A percentile compares a stretch with the other conserved stretches of the same genome.
Evolutionary conservation across 2,113 vertebrate species (phyloP).

Genomic region (Megaptera novaeangliae): DNA sequence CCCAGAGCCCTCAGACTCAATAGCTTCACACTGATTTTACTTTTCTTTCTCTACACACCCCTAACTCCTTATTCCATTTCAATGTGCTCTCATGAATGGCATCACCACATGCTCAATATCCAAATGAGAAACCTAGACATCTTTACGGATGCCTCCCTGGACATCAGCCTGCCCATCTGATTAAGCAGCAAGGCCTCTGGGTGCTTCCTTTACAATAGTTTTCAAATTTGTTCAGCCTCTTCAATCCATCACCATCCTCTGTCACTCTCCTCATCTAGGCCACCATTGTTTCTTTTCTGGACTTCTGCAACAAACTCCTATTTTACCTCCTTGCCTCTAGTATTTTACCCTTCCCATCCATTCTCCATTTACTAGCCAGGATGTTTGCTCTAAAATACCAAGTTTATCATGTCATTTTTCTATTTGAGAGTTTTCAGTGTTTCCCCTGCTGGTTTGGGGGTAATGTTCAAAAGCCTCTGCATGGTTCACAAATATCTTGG

Average conservation of each 20-base stretch:
- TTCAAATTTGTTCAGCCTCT: background rate
- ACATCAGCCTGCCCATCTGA: rapidly evolving
- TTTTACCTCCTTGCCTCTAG: background rate
- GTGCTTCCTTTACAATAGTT: background rate
- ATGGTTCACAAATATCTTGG: background rate
- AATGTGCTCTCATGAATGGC: rapidly evolving
- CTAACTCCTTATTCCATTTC: background rate
- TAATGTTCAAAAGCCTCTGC: background rate
- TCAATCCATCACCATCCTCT: too few species aligned
- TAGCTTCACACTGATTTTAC: too few species aligned
- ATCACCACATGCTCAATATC: background rate
- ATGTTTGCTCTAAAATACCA: background rate
- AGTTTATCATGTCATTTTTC: background rate
- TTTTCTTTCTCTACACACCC: background rate
- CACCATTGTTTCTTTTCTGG: background rate
- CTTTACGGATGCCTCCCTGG: background rate
- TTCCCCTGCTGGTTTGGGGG: background rate
- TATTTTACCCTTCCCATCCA: background rate
- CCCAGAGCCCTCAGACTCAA: background rate
- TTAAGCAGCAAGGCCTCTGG: background rate
- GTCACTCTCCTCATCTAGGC: background rate
- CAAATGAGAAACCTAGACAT: background rate
- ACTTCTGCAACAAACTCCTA: background rate
- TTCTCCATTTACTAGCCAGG: background rate
- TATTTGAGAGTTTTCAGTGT: rapidly evolving